phyloP scores from a whole-genome alignment of 2,888 invertebrate genomes.

The Gibbula magus region DNA sequence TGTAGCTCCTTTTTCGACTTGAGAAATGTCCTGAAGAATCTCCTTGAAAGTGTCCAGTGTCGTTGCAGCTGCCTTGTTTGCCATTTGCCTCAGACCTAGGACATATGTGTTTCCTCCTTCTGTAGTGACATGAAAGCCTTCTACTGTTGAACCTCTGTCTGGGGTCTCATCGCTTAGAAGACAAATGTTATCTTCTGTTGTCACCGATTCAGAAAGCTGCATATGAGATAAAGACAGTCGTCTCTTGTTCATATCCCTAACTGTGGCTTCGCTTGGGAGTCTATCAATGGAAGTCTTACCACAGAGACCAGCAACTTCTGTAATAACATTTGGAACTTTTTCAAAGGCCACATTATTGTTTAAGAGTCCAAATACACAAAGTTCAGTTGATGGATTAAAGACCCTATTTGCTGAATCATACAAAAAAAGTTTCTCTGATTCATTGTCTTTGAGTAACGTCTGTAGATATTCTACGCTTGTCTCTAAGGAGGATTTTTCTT shows the following conservation, averaged over 20 bases:
- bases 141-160: conserved; percentile 29
- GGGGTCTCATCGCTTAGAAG: conserved; percentile 34
- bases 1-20: not conserved
- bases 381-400: not conserved
- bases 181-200: too few species aligned
- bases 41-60: not conserved
- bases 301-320: not conserved
- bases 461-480: not conserved
- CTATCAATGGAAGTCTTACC: not conserved
- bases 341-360: not conserved
- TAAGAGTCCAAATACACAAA: not conserved
- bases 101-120: conserved; percentile 22
- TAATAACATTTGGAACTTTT: not conserved
- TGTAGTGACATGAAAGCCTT: conserved; percentile 29
- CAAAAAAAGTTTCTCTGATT: not conserved
- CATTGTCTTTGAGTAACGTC: not conserved
- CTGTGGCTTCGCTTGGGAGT: not conserved
- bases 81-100: conserved; percentile 25
- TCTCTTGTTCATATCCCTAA: not conserved
- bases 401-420: not conserved
- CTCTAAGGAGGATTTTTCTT: not conserved
- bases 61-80: not conserved
- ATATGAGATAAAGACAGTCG: not conserved
- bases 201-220: conserved; percentile 10
- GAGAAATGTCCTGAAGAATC: conserved; percentile 2